Base-by-base conservation (phyloP, 1,140 invertebrate species). In the Oryctes rhinoceros region DNA sequence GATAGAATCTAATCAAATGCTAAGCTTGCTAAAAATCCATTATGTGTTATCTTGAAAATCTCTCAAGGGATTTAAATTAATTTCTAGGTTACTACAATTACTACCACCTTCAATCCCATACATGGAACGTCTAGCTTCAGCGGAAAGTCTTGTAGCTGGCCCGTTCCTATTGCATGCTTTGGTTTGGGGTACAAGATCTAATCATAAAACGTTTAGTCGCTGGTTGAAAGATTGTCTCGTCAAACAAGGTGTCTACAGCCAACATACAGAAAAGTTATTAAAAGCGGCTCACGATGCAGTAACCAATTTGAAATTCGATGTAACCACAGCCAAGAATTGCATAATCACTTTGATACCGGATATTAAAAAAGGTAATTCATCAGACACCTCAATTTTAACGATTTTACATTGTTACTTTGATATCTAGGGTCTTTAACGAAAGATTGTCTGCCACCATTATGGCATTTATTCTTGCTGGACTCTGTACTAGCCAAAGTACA, bases 41-140 rank as follows among this genome's bases (percentile, higher is more conserved):
- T 30, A 30, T 1, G 24, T 30, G 24, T 30, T 30, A 30, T 30
- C 24, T 30, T 30, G 24, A 30, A 1, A 30, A 1, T 30, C 24
- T 30, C 2, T 30, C 24, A 30, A 30, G 24, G 2, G 24, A 30
- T 30, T 30, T 30, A 30, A 30, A 30, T 30, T 30, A 30, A 30
- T 79, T 75, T 80, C 83, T 84, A 92, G 92, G 80, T 89, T 96
- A 48, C 87, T 97, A 53, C 89, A 95, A 10, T 92, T 94, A 83
- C 86, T 99, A 85, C 97, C 97, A 4, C 97, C 97, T 0, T 97
- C 96, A 0, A 94, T 95, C 0, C 91, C 93, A 7, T 96, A 96
- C 84, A 93, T 98, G 87, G 94, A 96, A 85, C 91, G 93, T 59
- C 88, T 98, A 62, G 92, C 93, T 81, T 86, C 90, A 1, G 90